Base-by-base conservation (phyloP, 2,113 vertebrate species). In the Saccopteryx bilineata region DNA sequence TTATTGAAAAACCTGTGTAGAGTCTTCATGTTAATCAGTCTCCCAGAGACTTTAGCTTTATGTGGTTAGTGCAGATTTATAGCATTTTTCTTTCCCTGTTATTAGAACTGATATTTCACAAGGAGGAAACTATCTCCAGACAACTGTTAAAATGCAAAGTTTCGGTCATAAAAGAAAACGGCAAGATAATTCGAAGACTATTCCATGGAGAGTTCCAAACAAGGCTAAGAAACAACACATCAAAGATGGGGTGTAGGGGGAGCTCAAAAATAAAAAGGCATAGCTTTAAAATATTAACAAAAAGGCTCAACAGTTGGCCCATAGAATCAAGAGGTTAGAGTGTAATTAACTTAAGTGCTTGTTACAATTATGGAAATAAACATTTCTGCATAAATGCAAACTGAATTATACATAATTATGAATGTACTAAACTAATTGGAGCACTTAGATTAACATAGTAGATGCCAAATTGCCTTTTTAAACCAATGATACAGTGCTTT, bases 51-150 rank as follows among this genome's bases (percentile, higher is more conserved):
- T 99, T 98, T 97, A 96, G 98, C 97, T 98, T 99, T 99, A 99
- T 98, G 98, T 99, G 98, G 98, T 99, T 99, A 99, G 99, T 98
- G 98, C 98, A 98, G 99, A 99, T 99, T 99, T 99, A 99, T 98
- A 98, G 98, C 99, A 98, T 98, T 98, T 99, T 99, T 98, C 98
- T 99, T 99, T 98, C 98, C 98, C 98, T 99, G 98, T 99, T 99
- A 99, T 99, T 99, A 99, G 99, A 99, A 99, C 99, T 99, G 99
- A 99, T 99, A 99, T 99, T 99, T 99, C 99, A 99, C 98, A 99
- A 97, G 98, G 98, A 99, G 98, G 97, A 98, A 98, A 98, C 98
- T 98, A 99, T 99, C 99, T 99, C 99, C 96, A 99, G 99, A 99
- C 98, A 99, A 99, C 99, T 98, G 99, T 99, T 99, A 99, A 99